phyloP scores from a whole-genome alignment of 2,113 vertebrate genomes.

The Actenoides lindsayi region DNA sequence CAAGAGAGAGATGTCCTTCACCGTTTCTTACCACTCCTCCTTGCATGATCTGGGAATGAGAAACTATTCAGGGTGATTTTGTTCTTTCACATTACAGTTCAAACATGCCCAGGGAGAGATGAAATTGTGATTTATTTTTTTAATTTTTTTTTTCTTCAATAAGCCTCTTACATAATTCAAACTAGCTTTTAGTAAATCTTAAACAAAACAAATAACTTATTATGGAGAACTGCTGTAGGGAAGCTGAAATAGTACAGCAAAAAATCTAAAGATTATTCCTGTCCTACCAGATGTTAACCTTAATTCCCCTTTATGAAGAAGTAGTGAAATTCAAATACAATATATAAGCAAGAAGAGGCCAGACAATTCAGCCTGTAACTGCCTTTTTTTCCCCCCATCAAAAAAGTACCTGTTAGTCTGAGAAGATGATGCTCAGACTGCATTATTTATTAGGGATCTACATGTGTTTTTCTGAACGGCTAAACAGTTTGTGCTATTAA shows the following conservation, averaged over 20 bases:
- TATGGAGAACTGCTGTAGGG: background rate
- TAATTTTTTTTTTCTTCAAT: background rate
- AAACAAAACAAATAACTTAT: background rate
- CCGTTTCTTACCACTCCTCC: background rate
- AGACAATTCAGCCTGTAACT: background rate
- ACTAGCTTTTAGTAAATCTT: background rate
- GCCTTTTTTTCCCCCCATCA: background rate
- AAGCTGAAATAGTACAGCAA: background rate
- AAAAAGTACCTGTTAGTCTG: background rate
- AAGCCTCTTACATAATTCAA: background rate
- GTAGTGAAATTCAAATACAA: background rate
- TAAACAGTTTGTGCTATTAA: background rate
- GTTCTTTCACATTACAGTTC: background rate
- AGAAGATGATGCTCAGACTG: background rate
- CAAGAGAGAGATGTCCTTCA: background rate
- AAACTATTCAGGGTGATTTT: background rate
- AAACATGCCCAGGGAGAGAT: background rate
- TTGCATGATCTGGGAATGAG: background rate
- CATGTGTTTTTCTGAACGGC: background rate
- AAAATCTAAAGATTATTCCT: background rate
- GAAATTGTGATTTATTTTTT: background rate
- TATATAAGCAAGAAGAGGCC: background rate
- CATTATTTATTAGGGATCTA: constrained; percentile 10
- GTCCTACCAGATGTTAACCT: background rate
- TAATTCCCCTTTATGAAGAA: background rate